Conservation (phyloP, 2,888 invertebrate genomes). For the Xylocampa areola region DNA sequence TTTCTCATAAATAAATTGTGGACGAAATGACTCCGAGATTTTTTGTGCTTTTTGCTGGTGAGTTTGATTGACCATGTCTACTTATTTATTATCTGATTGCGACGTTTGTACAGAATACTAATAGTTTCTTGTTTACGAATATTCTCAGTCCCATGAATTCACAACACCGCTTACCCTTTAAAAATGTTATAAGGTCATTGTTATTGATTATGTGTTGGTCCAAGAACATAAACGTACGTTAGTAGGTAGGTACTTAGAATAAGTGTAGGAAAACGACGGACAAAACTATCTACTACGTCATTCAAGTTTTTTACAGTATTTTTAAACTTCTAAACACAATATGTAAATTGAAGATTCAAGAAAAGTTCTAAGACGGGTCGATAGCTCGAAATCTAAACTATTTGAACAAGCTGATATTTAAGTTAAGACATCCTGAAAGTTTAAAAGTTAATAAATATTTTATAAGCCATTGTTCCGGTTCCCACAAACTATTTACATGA, state of each 20-base stretch:
- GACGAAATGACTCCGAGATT: constrained; percentile 74
- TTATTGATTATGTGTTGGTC: constrained; percentile 30
- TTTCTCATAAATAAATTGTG: constrained; percentile 73
- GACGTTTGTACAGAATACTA: constrained; percentile 10
- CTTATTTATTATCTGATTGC: constrained; percentile 9
- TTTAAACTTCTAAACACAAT: not conserved
- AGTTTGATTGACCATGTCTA: constrained; percentile 65
- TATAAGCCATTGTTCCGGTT: no score
- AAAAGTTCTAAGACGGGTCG: no score
- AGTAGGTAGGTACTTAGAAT: no score
- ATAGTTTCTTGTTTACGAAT: constrained; percentile 9
- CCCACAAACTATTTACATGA: no score
- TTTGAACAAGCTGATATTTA: no score
- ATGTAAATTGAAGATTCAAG: not conserved
- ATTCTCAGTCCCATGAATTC: constrained; percentile 1
- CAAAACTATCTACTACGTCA: no score
- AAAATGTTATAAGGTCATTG: constrained; percentile 46
- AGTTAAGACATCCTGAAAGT: no score
- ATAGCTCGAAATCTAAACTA: no score
- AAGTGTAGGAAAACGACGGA: no score
- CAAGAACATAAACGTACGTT: not conserved
- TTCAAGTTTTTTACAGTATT: not conserved
- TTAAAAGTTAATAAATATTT: no score
- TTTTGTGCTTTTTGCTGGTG: constrained; percentile 79
- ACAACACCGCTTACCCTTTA: constrained; percentile 37